These are phyloP conservation scores for Carlito syrichta DNA, from an alignment of 2,113 vertebrate species.

Conservation along the genomic window DNA sequence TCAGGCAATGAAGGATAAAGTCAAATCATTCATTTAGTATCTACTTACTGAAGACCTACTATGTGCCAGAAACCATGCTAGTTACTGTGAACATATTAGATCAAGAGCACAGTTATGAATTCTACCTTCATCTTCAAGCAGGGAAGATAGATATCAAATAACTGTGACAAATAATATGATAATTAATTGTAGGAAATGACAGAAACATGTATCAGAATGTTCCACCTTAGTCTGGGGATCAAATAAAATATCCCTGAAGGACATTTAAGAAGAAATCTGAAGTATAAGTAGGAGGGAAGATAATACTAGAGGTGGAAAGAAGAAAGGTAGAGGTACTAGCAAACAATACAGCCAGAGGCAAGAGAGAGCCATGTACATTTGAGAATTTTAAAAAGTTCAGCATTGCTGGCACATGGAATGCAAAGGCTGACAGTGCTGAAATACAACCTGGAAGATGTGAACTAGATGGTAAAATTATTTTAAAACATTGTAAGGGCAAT, in stretches of 20 bases:
- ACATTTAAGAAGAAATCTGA: neutral
- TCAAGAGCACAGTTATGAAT: neutral
- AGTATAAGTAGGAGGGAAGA: neutral
- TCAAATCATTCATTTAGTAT: neutral
- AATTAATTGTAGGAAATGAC: constrained; percentile 11
- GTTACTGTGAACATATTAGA: neutral
- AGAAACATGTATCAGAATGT: neutral
- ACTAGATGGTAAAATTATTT: neutral
- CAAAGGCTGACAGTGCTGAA: neutral
- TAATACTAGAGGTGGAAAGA: neutral
- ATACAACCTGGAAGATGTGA: neutral
- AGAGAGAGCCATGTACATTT: neutral
- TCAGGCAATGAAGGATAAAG: neutral
- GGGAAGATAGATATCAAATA: neutral
- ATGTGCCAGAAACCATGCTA: neutral
- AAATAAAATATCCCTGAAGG: neutral
- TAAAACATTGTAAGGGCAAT: neutral
- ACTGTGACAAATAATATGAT: neutral
- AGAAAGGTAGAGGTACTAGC: neutral
- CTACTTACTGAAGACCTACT: neutral
- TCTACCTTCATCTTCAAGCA: neutral
- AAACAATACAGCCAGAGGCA: neutral
- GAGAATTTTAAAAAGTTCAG: constrained; percentile 15
- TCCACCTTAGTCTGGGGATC: neutral
- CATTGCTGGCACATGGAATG: neutral